Evolutionary conservation across 2,888 invertebrate species (phyloP), one percentile per base, ranked within the genome.

Genomic region (Meandrusa payeni): DNA sequence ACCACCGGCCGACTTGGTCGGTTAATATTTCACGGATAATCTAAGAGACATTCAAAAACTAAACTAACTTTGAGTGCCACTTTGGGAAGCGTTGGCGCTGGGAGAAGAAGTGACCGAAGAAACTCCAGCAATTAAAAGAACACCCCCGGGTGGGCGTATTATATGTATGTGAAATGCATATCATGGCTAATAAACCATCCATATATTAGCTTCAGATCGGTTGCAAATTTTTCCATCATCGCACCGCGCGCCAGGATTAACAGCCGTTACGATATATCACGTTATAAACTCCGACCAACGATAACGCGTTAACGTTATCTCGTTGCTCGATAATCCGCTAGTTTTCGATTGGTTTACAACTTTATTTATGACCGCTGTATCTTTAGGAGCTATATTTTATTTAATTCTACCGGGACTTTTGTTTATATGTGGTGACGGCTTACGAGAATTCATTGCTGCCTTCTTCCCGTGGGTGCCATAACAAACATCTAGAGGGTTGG

Each of bases 171-270:
- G 5, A 28, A 13, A n/a, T 7, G 28, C 28, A 15, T n/a, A 2
- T n/a, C 28, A 28, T 5, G n/a, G 26, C 9, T 19, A 22, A 28
- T 22, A 15, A 34, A 41, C 13, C 26, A 37, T 46, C 17, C 6
- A 28, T 28, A 27, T 31, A 36, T 53, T 54, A 47, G 47, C 36
- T 44, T 44, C 46, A 50, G 54, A 49, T 57, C 57, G 54, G 46
- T 52, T 48, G 55, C 55, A 57, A 61, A 54, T 54, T 55, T 61
- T 56, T 51, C 56, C 59, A 59, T 55, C 58, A 53, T 34, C 50
- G 48, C 44, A 38, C 45, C 42, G 52, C 52, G 48, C 38, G 41
- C 33, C 31, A 46, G 54, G 54, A 57, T 57, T 57, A 58, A 47
- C 43, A 47, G 51, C 49, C 51, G 44, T 51, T 53, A 38, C 52